Base-by-base conservation (phyloP, 2,113 vertebrate genomes). In the Malaclemys terrapin region DNA sequence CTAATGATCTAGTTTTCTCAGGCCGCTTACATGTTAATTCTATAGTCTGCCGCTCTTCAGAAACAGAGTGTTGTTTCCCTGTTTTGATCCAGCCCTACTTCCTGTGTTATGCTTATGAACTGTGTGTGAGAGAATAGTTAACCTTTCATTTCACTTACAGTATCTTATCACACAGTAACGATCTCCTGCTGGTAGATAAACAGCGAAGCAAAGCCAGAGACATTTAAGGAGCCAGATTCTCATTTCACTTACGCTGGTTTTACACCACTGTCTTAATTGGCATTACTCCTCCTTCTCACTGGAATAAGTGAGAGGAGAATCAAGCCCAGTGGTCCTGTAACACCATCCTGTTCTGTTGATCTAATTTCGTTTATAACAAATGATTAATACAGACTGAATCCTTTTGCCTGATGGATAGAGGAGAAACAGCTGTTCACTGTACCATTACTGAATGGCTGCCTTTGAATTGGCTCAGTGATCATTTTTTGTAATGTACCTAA, bases 181-280 rank as follows among this genome's bases (percentile, higher is more conserved):
- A 53, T 79, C 29, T 89, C 53, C 88, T 93, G 84, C 85, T 95
- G 91, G 52, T 38, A 94, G 91, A 52, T 38, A 95, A 93, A 93
- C 79, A 29, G 17, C 47, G 79, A 94, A 29, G 29, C 45, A 84
- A 85, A 57, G 82, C 42, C 59, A 29, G 42, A 45, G 52, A 89
- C 75, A 89, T 96, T 91, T 91, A 93, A 95, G 91, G 62, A 35
- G 62, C 62, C 62, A 19, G 31, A 38, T 72, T n/a, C 65, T 72
- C 65, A 8, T 72, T 59, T 59, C 27, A 59, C 17, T 20, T 20
- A 35, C 31, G 2, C 2, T n/a, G 35, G 8, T 72, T 35, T 35
- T 69, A 69, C 35, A 19, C 65, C n/a, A n/a, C 65, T 69, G 35
- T 35, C 19, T 38, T 72, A 9, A 8, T 10, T 19, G 16, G n/a